phyloP scores from a whole-genome alignment of 2,113 vertebrate genomes.

The Nannospalax galili region DNA sequence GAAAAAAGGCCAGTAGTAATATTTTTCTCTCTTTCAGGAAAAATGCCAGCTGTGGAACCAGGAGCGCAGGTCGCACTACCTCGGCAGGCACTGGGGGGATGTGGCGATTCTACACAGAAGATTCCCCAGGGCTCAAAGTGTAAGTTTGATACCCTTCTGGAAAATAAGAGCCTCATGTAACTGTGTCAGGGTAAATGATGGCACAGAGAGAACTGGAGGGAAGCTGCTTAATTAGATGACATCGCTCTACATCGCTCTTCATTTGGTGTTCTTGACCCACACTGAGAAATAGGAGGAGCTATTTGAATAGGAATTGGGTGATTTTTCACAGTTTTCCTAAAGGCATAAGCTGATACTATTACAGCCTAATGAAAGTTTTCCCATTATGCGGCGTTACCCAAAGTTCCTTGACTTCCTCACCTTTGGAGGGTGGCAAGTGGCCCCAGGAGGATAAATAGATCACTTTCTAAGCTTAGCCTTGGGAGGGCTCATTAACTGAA shows the following conservation, averaged over 20 bases:
- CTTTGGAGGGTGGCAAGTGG: neutral
- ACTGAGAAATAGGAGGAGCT: neutral
- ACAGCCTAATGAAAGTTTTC: conserved; percentile 33
- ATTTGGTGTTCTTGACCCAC: conserved; percentile 30
- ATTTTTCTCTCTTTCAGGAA: conserved; percentile 86
- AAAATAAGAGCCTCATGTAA: neutral
- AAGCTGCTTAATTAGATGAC: conserved; percentile 25
- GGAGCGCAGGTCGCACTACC: conserved; percentile 93
- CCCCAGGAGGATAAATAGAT: neutral
- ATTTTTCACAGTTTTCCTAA: conserved; percentile 54
- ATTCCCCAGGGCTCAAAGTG: conserved; percentile 99
- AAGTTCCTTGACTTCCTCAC: conserved; percentile 14
- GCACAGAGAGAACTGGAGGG: conserved; percentile 39
- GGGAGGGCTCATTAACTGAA: neutral
- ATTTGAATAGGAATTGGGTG: conserved; percentile 43
- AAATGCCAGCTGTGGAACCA: conserved; percentile 95
- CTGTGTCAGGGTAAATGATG: neutral
- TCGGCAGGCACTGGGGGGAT: conserved; percentile 98
- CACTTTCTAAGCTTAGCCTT: neutral
- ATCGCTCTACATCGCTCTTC: conserved; percentile 66
- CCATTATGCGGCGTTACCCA: neutral
- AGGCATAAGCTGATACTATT: conserved; percentile 12
- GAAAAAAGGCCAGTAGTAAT: neutral
- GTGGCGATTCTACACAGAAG: conserved; percentile 99
- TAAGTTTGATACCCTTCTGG: conserved; percentile 85